Evolutionary conservation across 2,888 invertebrate genomes (phyloP).

Genomic region (Lissonota sp.): DNA sequence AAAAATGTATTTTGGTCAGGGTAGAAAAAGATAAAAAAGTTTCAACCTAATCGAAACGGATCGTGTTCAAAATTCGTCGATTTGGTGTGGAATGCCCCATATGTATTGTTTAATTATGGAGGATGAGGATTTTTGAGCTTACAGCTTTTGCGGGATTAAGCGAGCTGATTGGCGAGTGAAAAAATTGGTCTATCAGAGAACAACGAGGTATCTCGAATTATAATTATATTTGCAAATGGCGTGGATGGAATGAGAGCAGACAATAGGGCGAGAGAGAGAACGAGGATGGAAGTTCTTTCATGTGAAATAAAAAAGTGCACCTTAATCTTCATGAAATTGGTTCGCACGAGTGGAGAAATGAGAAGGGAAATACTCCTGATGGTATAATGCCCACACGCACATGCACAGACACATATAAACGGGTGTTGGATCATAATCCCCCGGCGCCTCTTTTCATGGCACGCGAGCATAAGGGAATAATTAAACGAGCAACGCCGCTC

Average conservation of each 20-base stretch:
- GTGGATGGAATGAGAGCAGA: conserved; percentile 21
- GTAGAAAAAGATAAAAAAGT: too few species aligned
- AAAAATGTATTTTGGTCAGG: too few species aligned
- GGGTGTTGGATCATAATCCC: conserved; percentile 35
- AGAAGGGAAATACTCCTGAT: conserved; percentile 24
- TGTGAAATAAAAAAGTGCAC: conserved; percentile 8
- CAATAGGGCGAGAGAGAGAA: neutral
- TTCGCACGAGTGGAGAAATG: conserved; percentile 1
- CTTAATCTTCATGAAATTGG: conserved; percentile 46
- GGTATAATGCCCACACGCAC: conserved; percentile 34
- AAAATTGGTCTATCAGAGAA: conserved; percentile 26
- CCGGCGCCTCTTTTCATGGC: conserved; percentile 29
- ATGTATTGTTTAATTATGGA: too few species aligned
- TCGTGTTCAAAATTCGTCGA: too few species aligned
- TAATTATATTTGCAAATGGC: conserved; percentile 48
- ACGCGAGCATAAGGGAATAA: conserved; percentile 47
- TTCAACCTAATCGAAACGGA: too few species aligned
- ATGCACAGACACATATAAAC: conserved; percentile 29
- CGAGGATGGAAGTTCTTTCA: conserved; percentile 5
- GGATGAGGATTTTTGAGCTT: too few species aligned
- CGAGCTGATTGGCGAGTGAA: too few species aligned
- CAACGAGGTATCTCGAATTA: conserved; percentile 44
- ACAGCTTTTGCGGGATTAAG: too few species aligned
- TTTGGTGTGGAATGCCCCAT: too few species aligned
- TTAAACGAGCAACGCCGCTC: conserved; percentile 46